phyloP scores from a whole-genome alignment of 2,113 vertebrate species.

The Chloroceryle aenea region DNA sequence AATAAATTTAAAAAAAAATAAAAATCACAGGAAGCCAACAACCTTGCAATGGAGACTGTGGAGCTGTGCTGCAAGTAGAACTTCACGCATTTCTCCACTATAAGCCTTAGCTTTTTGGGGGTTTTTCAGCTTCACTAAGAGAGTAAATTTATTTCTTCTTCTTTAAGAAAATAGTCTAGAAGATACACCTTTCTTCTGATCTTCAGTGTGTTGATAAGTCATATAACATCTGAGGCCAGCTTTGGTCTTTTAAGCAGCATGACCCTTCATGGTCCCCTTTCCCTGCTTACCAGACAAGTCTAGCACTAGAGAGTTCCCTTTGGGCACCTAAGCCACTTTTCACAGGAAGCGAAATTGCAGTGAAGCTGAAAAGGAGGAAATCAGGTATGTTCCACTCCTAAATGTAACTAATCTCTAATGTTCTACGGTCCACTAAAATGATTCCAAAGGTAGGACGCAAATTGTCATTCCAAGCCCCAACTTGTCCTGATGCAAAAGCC shows the following conservation, averaged over 20 bases:
- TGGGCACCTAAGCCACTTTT: background rate
- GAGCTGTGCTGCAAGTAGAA: background rate
- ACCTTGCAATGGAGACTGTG: background rate
- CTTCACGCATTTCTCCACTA: background rate
- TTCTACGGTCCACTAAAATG: background rate
- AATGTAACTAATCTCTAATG: background rate
- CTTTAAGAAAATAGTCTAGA: background rate
- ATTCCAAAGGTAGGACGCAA: rapidly evolving
- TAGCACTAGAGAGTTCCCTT: background rate
- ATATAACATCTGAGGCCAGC: background rate
- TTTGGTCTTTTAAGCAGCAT: rapidly evolving
- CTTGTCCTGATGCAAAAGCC: background rate
- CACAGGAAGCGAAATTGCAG: background rate
- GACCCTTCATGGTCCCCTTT: background rate
- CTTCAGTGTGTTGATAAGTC: background rate
- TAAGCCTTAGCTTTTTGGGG: background rate
- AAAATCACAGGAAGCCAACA: background rate
- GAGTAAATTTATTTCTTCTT: too few species aligned
- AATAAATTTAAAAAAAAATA: too few species aligned
- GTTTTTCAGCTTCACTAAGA: too few species aligned
- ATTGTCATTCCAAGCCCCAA: background rate
- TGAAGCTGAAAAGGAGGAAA: background rate
- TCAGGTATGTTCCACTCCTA: background rate
- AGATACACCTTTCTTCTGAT: background rate
- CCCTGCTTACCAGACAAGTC: background rate